These are phyloP conservation scores for Magallana nippona DNA, from an alignment of 2,888 invertebrate species.

Conservation along the genomic window DNA sequence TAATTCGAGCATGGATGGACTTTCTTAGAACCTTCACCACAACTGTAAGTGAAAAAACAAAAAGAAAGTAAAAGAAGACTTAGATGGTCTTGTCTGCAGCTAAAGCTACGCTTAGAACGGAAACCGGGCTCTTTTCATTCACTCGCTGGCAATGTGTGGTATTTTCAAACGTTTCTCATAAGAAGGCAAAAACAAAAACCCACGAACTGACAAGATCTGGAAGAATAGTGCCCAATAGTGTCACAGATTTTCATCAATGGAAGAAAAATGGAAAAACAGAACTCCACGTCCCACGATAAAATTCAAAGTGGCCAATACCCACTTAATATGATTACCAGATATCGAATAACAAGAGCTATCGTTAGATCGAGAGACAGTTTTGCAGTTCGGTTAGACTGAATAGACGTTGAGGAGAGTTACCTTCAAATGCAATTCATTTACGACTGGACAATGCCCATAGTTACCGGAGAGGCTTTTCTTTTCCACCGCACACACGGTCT, in stretches of 20 bases:
- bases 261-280: no score
- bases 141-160: no score
- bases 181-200: no score
- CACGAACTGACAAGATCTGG: no score
- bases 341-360: background rate
- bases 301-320: background rate
- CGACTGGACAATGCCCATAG: background rate
- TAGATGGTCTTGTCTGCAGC: background rate
- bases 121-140: background rate
- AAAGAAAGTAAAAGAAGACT: background rate
- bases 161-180: no score
- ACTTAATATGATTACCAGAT: background rate
- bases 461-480: background rate
- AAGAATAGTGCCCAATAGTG: no score
- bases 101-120: background rate
- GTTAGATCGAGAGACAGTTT: background rate
- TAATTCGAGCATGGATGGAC: background rate
- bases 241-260: no score
- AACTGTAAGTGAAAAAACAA: conserved; percentile 5
- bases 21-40: conserved; percentile 18
- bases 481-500: background rate
- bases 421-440: background rate
- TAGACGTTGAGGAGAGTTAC: background rate
- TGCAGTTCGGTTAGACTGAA: background rate
- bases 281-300: no score